Percentiles rank a stretch among this genome's conserved stretches.
phyloP scores from a whole-genome alignment of 2,797 vertebrate genomes.

The Tolypeutes matacus region DNA sequence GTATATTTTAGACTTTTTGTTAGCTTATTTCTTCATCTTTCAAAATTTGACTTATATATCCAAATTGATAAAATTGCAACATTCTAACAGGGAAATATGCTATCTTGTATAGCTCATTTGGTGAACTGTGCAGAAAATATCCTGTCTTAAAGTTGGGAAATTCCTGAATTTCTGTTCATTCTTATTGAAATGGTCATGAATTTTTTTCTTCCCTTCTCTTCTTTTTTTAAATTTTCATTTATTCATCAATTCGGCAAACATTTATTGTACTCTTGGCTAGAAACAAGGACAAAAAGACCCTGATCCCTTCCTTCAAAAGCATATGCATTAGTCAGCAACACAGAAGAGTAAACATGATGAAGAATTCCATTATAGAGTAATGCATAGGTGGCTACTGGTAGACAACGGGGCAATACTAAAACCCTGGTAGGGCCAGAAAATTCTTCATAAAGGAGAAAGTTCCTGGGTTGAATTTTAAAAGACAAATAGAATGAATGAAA shows the following conservation, averaged over 20 bases:
- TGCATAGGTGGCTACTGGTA: background rate
- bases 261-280: background rate
- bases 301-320: background rate
- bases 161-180: background rate
- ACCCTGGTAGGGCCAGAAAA: background rate
- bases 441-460: background rate
- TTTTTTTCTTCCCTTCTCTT: background rate
- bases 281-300: background rate
- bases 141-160: background rate
- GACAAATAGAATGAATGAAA: background rate
- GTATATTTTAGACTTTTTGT: constrained; percentile 10
- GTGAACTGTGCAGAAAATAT: background rate
- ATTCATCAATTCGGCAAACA: background rate
- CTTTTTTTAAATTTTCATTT: background rate
- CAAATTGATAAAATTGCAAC: background rate
- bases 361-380: background rate
- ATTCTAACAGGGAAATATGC: background rate
- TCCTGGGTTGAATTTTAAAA: background rate
- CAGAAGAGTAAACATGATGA: background rate
- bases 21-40: background rate
- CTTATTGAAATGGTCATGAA: background rate
- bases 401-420: background rate
- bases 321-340: background rate
- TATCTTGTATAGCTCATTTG: background rate
- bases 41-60: background rate